Percentiles rank a stretch among this genome's conserved stretches.
These are phyloP conservation scores for Lacerta viridis DNA, from an alignment of 2,797 vertebrate species.

Conservation along the genomic window DNA sequence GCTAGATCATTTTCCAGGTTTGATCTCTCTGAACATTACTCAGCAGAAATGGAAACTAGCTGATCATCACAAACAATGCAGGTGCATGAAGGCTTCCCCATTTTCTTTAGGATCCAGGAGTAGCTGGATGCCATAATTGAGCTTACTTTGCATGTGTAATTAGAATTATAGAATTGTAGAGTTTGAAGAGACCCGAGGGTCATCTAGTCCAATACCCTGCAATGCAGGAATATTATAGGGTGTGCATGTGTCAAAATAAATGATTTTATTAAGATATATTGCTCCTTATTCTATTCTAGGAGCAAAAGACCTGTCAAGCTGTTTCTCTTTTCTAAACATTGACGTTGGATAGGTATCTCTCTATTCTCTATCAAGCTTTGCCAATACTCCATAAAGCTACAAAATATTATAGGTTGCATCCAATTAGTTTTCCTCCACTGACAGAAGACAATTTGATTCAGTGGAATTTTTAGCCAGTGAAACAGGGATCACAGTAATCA, in stretches of 20 bases:
- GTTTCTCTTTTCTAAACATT: conserved; percentile 3
- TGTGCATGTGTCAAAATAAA: background rate
- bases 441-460: no score
- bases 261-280: background rate
- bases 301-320: background rate
- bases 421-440: background rate
- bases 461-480: no score
- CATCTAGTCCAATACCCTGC: no score
- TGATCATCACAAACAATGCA: background rate
- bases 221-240: no score
- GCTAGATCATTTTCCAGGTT: background rate
- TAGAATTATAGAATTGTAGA: background rate
- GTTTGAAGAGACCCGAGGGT: no score
- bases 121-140: background rate
- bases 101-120: background rate
- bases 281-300: background rate
- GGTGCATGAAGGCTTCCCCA: background rate
- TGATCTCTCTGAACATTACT: background rate
- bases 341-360: background rate
- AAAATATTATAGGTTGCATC: conserved; percentile 19
- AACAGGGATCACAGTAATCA: no score
- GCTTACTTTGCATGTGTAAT: background rate
- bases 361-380: conserved; percentile 26
- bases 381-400: conserved; percentile 43
- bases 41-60: conserved; percentile 29